Evolutionary conservation across 2,797 vertebrate species (phyloP).

Genomic region (Danio tinwini): DNA sequence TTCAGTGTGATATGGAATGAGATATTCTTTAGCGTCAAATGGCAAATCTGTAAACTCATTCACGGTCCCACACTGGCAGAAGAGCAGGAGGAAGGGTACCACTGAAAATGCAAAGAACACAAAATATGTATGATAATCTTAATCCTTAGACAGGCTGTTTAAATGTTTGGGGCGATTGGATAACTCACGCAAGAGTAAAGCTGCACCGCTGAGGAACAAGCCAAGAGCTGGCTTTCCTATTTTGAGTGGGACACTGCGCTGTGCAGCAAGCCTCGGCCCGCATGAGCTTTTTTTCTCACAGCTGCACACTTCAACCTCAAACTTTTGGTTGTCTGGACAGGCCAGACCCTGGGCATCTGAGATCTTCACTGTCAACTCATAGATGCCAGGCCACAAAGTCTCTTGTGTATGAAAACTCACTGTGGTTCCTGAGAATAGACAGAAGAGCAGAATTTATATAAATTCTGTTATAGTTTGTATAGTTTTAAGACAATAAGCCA

Average conservation of each 20-base stretch:
- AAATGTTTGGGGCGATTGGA: background rate
- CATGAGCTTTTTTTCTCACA: slow-evolving; percentile 65
- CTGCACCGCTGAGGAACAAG: slow-evolving; percentile 64
- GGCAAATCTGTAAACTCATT: slow-evolving; percentile 80
- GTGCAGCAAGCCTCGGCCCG: accelerated
- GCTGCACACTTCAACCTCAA: slow-evolving; percentile 73
- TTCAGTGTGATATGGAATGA: slow-evolving; percentile 90
- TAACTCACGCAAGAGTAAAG: slow-evolving; percentile 75
- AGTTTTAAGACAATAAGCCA: background rate
- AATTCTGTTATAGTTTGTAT: background rate
- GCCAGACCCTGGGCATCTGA: slow-evolving; percentile 70
- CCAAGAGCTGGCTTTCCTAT: slow-evolving; percentile 67
- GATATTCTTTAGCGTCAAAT: slow-evolving; percentile 79
- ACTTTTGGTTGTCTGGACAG: slow-evolving; percentile 66
- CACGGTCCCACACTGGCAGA: slow-evolving; percentile 81
- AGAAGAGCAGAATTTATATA: background rate
- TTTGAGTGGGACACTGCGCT: background rate
- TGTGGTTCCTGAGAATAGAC: slow-evolving; percentile 67
- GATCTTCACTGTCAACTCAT: slow-evolving; percentile 71
- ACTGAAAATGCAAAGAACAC: slow-evolving; percentile 73
- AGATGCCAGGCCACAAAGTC: slow-evolving; percentile 71
- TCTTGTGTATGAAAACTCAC: slow-evolving; percentile 67
- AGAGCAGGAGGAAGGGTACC: slow-evolving; percentile 84
- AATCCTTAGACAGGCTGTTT: background rate
- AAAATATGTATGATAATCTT: background rate